A percentile compares a stretch with the other conserved stretches of the same genome.
Evolutionary conservation across 1,140 invertebrate species (phyloP).

Genomic region (Drosophila santomea): DNA sequence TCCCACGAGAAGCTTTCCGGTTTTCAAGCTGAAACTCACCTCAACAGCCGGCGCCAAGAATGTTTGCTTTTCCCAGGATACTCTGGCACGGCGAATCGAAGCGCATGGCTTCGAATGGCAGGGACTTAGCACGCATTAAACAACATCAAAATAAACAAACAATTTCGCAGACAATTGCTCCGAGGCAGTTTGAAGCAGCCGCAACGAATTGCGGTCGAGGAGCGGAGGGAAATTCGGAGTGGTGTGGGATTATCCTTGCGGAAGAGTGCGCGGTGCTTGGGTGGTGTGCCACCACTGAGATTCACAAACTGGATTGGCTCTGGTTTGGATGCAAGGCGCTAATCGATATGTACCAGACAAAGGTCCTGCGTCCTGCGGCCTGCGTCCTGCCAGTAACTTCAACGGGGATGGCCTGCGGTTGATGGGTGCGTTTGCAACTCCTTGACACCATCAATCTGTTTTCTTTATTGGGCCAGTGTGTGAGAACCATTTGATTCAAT

Average conservation of each 20-base stretch:
- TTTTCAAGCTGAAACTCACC: conserved; percentile 48
- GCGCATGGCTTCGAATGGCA: conserved; percentile 36
- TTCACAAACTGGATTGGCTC: conserved; percentile 60
- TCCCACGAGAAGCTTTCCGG: conserved; percentile 43
- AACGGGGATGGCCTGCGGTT: conserved; percentile 32
- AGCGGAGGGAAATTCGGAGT: not conserved
- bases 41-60: conserved; percentile 18
- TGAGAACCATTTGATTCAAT: conserved; percentile 60
- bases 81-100: conserved; percentile 30
- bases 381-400: conserved; percentile 18
- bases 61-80: conserved; percentile 77
- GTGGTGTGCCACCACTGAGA: conserved; percentile 59
- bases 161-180: conserved; percentile 79
- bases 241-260: conserved; percentile 71
- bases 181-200: conserved; percentile 53
- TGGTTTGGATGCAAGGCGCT: conserved; percentile 65
- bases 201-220: conserved; percentile 62
- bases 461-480: conserved; percentile 30
- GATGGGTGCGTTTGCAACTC: conserved; percentile 43
- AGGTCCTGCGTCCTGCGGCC: conserved; percentile 20
- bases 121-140: conserved; percentile 73
- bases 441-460: conserved; percentile 78
- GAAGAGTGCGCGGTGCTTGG: conserved; percentile 45
- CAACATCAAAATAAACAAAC: conserved; percentile 82
- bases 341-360: conserved; percentile 78